A percentile compares a stretch with the other conserved stretches of the same genome.
Evolutionary conservation across 2,888 invertebrate genomes (phyloP).

Genomic region (Taenaris catops): DNA sequence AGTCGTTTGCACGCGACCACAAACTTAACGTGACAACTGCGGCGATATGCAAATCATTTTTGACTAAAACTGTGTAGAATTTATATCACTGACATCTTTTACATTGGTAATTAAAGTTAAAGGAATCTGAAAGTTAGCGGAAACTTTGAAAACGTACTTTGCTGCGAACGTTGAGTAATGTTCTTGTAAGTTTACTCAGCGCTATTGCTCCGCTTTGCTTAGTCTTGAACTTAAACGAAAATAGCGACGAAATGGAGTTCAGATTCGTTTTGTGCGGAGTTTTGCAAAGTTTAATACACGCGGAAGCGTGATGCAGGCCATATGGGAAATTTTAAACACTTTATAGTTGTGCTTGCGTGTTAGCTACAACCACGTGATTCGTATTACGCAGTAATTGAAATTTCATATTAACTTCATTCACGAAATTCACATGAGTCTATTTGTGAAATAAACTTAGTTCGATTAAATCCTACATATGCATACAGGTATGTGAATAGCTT

Average conservation of each 20-base stretch:
- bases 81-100: constrained; percentile 51
- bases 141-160: constrained; percentile 22
- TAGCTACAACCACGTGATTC: too few species aligned
- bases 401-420: too few species aligned
- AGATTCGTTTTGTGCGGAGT: constrained; percentile 5
- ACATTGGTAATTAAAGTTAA: constrained; percentile 41
- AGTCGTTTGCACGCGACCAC: constrained; percentile 48
- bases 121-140: constrained; percentile 29
- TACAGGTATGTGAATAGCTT: too few species aligned
- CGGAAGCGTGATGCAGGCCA: constrained; percentile 1
- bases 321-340: background rate
- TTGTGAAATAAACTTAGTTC: too few species aligned
- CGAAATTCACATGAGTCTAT: too few species aligned
- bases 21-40: constrained; percentile 52
- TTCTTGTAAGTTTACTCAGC: constrained; percentile 16
- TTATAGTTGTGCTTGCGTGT: too few species aligned
- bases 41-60: constrained; percentile 65
- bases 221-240: constrained; percentile 8
- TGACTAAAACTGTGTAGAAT: constrained; percentile 43
- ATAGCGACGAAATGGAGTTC: constrained; percentile 9
- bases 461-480: too few species aligned
- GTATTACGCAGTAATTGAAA: too few species aligned
- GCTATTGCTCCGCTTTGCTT: constrained; percentile 13
- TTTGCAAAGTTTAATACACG: constrained; percentile 3
- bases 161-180: constrained; percentile 26